Evolutionary conservation across 2,888 invertebrate genomes (phyloP), one percentile per base, ranked within the genome.

Genomic region (Lycia hirtaria): DNA sequence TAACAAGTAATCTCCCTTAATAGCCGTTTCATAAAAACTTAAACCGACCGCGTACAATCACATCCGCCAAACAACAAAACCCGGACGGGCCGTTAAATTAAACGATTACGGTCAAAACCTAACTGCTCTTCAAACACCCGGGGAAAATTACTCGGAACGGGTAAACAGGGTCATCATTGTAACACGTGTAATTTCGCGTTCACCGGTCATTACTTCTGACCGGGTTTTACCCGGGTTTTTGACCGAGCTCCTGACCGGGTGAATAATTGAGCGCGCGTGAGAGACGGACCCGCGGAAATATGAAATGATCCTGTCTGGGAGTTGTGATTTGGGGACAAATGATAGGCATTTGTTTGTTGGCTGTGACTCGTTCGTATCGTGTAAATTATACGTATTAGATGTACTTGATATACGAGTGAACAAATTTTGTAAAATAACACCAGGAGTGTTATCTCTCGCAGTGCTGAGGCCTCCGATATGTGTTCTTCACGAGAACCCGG

Each of bases 121-220:
- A 84, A 85, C 83, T 75, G 77, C 84, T 82, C 84, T 85, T 81
- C 85, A 85, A 83, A 82, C 81, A 76, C 73, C 76, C 78, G 75
- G 76, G 63, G 64, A 65, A 75, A 80, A 86, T 82, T 81, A 79
- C 81, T 76, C 78, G 73, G 72, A 60, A 57, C 73, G 80, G 78
- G 84, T 84, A 85, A 88, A 87, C 87, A 83, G 77, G 75, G 85
- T 83, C 81, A 87, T 86, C 85, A 88, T 88, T 84, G 88, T 88
- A 80, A 85, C 86, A 87, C 85, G 86, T 87, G 89, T 88, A 87
- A 87, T 86, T 84, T 84, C 80, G 75, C 80, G 77, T 84, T 83
- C 84, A 83, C 83, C 84, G 85, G 80, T 79, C 88, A 85, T 90
- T 88, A 88, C 87, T 87, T 87, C 79, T 76, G 77, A 76, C 78